Evolutionary conservation across 2,797 vertebrate species (phyloP).

Genomic region (Enteromius unitaeniatus): DNA sequence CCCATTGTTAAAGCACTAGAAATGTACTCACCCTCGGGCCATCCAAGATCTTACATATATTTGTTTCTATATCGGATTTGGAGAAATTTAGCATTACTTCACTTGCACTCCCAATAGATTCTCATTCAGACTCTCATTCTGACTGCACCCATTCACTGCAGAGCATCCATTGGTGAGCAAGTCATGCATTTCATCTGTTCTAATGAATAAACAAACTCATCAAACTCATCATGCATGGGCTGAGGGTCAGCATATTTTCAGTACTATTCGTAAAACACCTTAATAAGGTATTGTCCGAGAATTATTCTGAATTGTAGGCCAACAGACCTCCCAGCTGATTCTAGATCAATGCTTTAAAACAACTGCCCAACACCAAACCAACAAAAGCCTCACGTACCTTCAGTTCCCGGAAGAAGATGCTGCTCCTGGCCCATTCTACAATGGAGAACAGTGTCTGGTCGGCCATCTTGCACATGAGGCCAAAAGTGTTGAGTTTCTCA

Average conservation of each 20-base stretch:
- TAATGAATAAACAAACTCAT: not conserved
- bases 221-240: not conserved
- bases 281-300: not conserved
- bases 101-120: not conserved
- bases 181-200: not conserved
- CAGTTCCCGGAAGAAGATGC: conserved; percentile 97
- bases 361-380: not conserved
- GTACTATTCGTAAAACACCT: not conserved
- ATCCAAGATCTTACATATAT: not conserved
- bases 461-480: conserved; percentile 99
- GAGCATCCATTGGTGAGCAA: not conserved
- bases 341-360: not conserved
- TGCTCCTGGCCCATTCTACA: conserved; percentile 98
- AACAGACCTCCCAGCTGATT: not conserved
- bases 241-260: not conserved
- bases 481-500: conserved; percentile 96
- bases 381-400: conserved; percentile 83
- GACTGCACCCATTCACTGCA: not conserved
- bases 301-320: not conserved
- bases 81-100: not conserved
- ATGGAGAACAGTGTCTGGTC: conserved; percentile 99
- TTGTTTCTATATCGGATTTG: not conserved
- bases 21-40: not conserved
- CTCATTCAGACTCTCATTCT: not conserved
- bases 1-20: not conserved